These are phyloP conservation scores for Tethya wilhelma DNA, from an alignment of 37 sponge, comb jelly and placozoan species.

Conservation along the genomic window DNA sequence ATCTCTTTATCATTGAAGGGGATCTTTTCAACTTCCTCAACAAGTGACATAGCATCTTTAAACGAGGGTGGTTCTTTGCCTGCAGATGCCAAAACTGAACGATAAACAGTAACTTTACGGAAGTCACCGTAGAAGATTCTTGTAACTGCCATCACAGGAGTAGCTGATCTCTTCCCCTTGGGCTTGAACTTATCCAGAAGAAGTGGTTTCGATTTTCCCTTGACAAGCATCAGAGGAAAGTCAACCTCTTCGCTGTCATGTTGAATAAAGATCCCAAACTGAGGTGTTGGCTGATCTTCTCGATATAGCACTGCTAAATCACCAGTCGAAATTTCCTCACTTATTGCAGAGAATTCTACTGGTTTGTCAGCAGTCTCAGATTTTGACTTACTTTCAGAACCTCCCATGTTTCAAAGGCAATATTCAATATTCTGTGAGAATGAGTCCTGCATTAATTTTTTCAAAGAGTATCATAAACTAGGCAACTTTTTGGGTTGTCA, in stretches of 20 bases:
- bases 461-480: no score
- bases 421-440: neutral
- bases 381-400: no score
- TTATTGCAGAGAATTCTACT: conserved; percentile 23
- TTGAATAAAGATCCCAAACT: conserved; percentile 54
- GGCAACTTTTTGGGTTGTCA: no score
- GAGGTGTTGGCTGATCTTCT: conserved; percentile 13
- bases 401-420: neutral
- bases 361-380: neutral
- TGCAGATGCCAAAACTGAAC: conserved; percentile 5
- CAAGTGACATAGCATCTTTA: neutral
- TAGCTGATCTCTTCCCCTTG: neutral
- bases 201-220: conserved; percentile 68
- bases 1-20: conserved; percentile 19
- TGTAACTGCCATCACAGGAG: conserved; percentile 37
- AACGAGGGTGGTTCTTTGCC: neutral
- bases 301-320: conserved; percentile 65
- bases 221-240: conserved; percentile 58
- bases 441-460: no score
- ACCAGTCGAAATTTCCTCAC: conserved; percentile 26
- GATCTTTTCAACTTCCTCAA: conserved; percentile 12
- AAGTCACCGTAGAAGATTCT: conserved; percentile 68
- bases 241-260: conserved; percentile 16
- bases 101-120: conserved; percentile 33
- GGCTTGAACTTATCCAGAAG: conserved; percentile 16